phyloP scores from a whole-genome alignment of 1,140 invertebrate genomes.

The Platyura marginata region DNA sequence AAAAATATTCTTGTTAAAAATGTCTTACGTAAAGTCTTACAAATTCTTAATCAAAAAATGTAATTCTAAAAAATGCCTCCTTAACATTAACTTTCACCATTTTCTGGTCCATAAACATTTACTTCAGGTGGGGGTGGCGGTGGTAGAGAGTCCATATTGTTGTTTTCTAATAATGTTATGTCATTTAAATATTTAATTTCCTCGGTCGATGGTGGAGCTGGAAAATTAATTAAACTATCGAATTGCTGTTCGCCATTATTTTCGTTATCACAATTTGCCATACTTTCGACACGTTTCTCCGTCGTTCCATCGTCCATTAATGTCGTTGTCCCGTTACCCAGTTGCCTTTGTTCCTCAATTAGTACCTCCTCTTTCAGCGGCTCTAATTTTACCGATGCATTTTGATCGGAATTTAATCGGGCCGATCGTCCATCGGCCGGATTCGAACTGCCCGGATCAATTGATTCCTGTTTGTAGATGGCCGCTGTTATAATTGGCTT shows the following conservation, averaged over 20 bases:
- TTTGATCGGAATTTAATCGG: neutral
- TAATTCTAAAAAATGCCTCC: too few species aligned
- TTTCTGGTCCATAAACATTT: neutral
- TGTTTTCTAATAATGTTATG: slow-evolving; percentile 14
- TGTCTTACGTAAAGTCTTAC: too few species aligned
- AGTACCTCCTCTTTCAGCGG: neutral
- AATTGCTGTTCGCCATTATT: slow-evolving; percentile 7
- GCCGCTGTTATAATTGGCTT: slow-evolving; percentile 48
- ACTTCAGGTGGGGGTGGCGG: slow-evolving; percentile 17
- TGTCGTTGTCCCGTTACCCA: neutral
- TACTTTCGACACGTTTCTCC: too few species aligned
- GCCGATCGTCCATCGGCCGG: neutral
- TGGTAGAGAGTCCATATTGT: slow-evolving; percentile 21
- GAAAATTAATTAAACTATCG: slow-evolving; percentile 21
- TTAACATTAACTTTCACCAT: slow-evolving; percentile 1
- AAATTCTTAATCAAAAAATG: too few species aligned
- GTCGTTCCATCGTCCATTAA: neutral
- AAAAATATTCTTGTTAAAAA: too few species aligned
- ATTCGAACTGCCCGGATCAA: slow-evolving; percentile 9
- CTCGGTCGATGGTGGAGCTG: slow-evolving; percentile 19
- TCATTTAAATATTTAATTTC: slow-evolving; percentile 21
- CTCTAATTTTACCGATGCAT: neutral
- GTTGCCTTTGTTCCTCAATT: neutral
- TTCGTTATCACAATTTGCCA: neutral
- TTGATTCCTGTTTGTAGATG: slow-evolving; percentile 39